Evolutionary conservation across 2,888 invertebrate genomes (phyloP).

Genomic region (Lapara coniferarum): DNA sequence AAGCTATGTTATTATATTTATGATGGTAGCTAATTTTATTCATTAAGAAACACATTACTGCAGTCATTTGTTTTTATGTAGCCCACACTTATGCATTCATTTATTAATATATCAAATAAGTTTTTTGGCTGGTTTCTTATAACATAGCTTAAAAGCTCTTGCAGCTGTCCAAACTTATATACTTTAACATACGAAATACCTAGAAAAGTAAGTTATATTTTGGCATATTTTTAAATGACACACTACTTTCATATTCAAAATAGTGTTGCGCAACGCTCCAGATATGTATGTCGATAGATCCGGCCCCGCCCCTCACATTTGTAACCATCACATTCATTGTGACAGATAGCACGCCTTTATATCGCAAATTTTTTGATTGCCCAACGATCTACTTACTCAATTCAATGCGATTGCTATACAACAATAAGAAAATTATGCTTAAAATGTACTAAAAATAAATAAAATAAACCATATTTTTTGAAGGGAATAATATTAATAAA

Average conservation of each 20-base stretch:
- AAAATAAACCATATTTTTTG: background rate
- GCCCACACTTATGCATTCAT: background rate
- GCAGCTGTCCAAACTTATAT: no score
- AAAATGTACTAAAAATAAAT: background rate
- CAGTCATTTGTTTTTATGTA: background rate
- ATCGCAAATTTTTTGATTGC: slow-evolving; percentile 26
- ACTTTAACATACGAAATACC: no score
- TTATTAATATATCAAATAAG: no score
- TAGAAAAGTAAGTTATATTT: no score
- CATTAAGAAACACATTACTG: slow-evolving; percentile 3
- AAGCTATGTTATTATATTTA: slow-evolving; percentile 1
- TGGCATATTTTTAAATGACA: background rate
- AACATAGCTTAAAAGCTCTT: no score
- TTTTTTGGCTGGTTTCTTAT: no score
- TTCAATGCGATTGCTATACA: background rate
- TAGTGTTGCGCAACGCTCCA: slow-evolving; percentile 37
- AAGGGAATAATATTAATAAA: no score
- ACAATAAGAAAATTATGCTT: background rate
- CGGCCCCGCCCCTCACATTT: slow-evolving; percentile 32
- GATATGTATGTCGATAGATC: slow-evolving; percentile 41
- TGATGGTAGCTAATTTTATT: slow-evolving; percentile 15
- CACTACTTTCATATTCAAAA: slow-evolving; percentile 11
- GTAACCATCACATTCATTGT: slow-evolving; percentile 25
- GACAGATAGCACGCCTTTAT: slow-evolving; percentile 29
- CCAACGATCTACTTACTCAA: slow-evolving; percentile 19